These are phyloP conservation scores for Steinernema hermaphroditum DNA, from an alignment of 2,888 invertebrate species.

Conservation along the genomic window DNA sequence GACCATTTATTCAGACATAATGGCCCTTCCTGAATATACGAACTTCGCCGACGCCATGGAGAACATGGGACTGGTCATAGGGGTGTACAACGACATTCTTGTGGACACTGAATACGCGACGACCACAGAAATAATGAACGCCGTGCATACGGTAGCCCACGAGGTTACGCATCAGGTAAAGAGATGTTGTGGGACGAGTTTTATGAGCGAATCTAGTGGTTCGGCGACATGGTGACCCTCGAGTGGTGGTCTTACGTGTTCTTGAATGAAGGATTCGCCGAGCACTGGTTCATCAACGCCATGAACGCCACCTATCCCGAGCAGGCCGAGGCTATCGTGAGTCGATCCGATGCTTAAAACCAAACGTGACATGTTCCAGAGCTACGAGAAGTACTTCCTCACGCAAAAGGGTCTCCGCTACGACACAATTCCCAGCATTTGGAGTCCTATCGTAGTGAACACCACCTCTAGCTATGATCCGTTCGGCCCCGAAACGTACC, in stretches of 20 bases:
- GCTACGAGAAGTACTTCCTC: constrained; percentile 39
- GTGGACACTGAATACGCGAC: constrained; percentile 42
- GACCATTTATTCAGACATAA: constrained; percentile 42
- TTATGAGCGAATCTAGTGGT: constrained; percentile 46
- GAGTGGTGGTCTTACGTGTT: constrained; percentile 53
- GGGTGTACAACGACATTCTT: constrained; percentile 41
- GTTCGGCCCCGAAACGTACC: constrained; percentile 28
- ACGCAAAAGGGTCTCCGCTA: constrained; percentile 37
- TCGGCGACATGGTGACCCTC: constrained; percentile 52
- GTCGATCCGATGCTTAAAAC: neutral
- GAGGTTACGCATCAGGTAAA: constrained; percentile 47
- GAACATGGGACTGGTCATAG: constrained; percentile 70
- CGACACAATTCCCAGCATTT: neutral
- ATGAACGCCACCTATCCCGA: constrained; percentile 42
- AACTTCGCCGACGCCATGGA: constrained; percentile 45
- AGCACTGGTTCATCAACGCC: constrained; percentile 46
- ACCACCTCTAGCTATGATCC: neutral
- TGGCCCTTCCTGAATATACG: constrained; percentile 45
- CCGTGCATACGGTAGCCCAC: constrained; percentile 44
- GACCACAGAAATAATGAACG: constrained; percentile 36
- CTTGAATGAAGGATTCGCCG: constrained; percentile 56
- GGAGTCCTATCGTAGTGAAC: constrained; percentile 17
- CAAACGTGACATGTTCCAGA: constrained; percentile 29
- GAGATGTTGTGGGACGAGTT: neutral
- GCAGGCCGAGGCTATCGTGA: constrained; percentile 41